These are phyloP conservation scores for Diglossa cyanea DNA, from an alignment of 2,797 vertebrate species.

Conservation along the genomic window DNA sequence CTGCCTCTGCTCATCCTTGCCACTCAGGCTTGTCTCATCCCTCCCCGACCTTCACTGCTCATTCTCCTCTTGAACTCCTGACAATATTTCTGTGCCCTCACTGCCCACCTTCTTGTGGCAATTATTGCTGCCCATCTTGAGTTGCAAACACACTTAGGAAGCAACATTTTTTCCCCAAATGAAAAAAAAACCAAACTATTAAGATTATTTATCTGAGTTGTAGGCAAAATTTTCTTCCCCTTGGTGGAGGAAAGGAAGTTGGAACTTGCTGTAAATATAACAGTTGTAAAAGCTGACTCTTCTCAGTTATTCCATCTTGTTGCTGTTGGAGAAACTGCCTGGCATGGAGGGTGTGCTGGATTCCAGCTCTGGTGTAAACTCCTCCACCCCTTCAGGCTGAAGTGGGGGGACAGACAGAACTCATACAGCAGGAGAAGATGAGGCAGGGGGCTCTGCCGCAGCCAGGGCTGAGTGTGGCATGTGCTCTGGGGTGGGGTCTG, in stretches of 20 bases:
- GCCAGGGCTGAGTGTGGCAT: rapidly evolving
- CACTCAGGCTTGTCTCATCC: neutral
- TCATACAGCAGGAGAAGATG: neutral
- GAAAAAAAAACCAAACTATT: neutral
- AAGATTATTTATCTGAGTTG: neutral
- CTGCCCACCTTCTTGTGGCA: neutral
- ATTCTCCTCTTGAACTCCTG: neutral
- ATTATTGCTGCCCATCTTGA: neutral
- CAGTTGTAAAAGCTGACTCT: neutral
- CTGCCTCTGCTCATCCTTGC: neutral
- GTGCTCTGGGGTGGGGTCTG: neutral
- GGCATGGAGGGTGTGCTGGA: neutral
- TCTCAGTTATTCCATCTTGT: neutral
- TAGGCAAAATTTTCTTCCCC: neutral
- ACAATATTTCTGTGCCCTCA: rapidly evolving
- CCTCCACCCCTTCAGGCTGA: neutral
- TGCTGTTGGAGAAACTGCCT: neutral
- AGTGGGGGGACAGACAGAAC: neutral
- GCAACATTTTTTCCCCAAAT: neutral
- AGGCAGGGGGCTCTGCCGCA: rapidly evolving
- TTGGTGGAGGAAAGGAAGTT: neutral
- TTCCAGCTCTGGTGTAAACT: neutral
- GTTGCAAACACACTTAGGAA: neutral
- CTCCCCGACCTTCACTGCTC: neutral
- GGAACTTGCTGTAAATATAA: neutral